Conservation (phyloP, 1,140 invertebrate genomes). For the Drosophila sturtevanti region DNA sequence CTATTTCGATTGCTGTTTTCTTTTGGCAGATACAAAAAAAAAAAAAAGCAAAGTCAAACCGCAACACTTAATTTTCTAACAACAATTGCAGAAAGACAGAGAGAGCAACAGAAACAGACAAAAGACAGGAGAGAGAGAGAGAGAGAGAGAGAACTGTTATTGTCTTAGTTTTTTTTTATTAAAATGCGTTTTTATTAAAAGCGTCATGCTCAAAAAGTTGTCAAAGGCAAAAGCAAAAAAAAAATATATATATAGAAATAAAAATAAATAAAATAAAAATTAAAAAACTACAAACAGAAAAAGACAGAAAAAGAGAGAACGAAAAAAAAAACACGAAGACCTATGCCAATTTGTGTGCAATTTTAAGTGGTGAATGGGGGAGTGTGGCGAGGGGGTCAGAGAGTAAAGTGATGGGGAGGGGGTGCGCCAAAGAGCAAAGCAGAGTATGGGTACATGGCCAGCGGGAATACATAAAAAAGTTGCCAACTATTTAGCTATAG, state of each 20-base stretch:
- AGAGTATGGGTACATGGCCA: conserved; percentile 8
- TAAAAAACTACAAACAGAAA: conserved; percentile 1
- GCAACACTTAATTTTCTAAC: conserved; percentile 19
- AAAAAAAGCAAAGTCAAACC: conserved; percentile 18
- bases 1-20: neutral
- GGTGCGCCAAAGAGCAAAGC: neutral
- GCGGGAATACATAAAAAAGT: conserved; percentile 56
- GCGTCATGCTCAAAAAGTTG: conserved; percentile 51
- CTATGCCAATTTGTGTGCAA: conserved; percentile 76
- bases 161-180: conserved; percentile 77
- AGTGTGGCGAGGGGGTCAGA: neutral
- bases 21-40: neutral
- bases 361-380: conserved; percentile 51
- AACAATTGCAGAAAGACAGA: neutral
- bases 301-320: neutral
- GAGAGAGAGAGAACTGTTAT: conserved; percentile 33
- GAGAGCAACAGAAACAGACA: too few species aligned
- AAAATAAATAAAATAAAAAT: neutral
- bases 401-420: neutral
- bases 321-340: conserved; percentile 39
- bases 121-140: conserved; percentile 9
- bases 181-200: conserved; percentile 69
- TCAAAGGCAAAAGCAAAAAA: conserved; percentile 58
- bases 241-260: conserved; percentile 16
- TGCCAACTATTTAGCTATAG: conserved; percentile 68